Conservation (phyloP, 2,888 invertebrate genomes). For the Tinea semifulvella region DNA sequence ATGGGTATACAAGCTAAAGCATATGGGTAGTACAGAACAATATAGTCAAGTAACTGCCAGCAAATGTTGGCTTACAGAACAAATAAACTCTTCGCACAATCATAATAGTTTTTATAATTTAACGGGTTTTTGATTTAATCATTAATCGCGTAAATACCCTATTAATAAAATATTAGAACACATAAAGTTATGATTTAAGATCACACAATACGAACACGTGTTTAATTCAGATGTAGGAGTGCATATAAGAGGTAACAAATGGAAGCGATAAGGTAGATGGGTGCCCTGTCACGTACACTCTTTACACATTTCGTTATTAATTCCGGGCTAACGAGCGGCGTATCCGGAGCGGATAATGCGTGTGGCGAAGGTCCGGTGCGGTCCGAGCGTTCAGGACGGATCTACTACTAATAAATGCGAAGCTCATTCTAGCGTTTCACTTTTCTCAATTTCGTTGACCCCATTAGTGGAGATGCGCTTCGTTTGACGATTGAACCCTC, state of each 20-base stretch:
- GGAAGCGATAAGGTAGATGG: slow-evolving; percentile 24
- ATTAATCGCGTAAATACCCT: no score
- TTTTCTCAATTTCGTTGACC: slow-evolving; percentile 60
- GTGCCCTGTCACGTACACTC: slow-evolving; percentile 28
- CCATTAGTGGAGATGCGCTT: slow-evolving; percentile 47
- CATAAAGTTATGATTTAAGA: no score
- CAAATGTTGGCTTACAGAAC: no score
- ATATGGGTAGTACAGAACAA: no score
- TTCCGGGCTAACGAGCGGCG: slow-evolving; percentile 29
- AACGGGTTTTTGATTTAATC: no score
- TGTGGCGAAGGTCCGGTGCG: slow-evolving; percentile 20
- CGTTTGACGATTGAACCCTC: slow-evolving; percentile 10
- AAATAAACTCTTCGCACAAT: no score
- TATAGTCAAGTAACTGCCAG: no score
- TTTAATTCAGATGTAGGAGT: neutral
- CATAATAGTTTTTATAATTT: no score
- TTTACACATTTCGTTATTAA: slow-evolving; percentile 40
- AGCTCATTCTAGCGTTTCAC: slow-evolving; percentile 44
- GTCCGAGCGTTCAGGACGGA: slow-evolving; percentile 26
- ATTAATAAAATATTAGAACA: no score
- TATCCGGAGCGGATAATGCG: slow-evolving; percentile 17
- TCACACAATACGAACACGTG: no score
- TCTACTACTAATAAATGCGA: slow-evolving; percentile 34
- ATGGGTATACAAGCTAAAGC: no score
- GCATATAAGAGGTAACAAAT: slow-evolving; percentile 15